Evolutionary conservation across 2,797 vertebrate species (phyloP).

Genomic region (Triplophysa yarkandensis): DNA sequence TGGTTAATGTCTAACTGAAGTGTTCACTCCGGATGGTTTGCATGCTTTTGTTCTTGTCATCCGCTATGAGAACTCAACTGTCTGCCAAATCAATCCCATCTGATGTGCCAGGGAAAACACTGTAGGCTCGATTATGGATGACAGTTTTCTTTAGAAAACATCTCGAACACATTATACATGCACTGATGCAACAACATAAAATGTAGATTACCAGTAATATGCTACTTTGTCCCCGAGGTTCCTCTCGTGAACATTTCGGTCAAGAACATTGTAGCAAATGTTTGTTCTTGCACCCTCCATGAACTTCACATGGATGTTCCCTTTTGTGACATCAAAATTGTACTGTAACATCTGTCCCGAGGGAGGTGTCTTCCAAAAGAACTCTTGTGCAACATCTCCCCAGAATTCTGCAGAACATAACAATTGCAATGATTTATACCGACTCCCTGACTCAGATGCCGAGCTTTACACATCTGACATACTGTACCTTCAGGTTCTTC

Average conservation of each 20-base stretch:
- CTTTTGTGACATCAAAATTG: conserved; percentile 83
- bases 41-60: conserved; percentile 30
- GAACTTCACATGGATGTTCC: conserved; percentile 76
- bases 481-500: conserved; percentile 78
- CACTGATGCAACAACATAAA: neutral
- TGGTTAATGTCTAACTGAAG: conserved; percentile 47
- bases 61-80: conserved; percentile 3
- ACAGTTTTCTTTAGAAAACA: neutral
- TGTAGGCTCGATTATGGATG: conserved; percentile 6
- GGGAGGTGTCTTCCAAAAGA: conserved; percentile 79
- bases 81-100: conserved; percentile 41
- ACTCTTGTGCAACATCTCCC: conserved; percentile 77
- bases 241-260: conserved; percentile 76
- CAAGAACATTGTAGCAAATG: conserved; percentile 83
- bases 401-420: conserved; percentile 75
- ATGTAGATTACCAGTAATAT: conserved; percentile 77
- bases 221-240: conserved; percentile 79
- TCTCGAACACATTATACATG: neutral
- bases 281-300: conserved; percentile 86
- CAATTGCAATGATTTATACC: neutral
- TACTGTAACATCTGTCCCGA: conserved; percentile 75
- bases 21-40: conserved; percentile 14
- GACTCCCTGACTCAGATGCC: neutral
- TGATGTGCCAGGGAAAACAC: conserved; percentile 1
- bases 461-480: neutral